Evolutionary conservation across 2,888 invertebrate species (phyloP).

Genomic region (Anthophora plumipes): DNA sequence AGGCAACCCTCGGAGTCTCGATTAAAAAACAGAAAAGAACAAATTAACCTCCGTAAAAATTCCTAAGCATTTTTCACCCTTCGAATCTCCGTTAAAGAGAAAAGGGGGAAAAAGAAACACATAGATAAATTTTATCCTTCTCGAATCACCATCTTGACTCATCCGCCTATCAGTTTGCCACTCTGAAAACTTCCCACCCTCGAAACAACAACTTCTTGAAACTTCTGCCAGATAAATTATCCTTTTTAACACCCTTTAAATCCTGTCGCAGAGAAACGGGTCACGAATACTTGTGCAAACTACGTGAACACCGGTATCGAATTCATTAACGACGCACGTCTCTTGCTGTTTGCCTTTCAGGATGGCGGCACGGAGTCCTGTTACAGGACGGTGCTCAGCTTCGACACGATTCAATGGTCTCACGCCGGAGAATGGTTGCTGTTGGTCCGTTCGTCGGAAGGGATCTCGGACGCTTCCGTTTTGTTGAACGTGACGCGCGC

Average conservation of each 20-base stretch:
- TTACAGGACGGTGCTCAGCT: conserved; percentile 87
- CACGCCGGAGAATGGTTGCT: conserved; percentile 89
- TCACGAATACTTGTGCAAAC: conserved; percentile 24
- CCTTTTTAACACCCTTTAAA: not conserved
- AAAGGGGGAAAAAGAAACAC: not conserved
- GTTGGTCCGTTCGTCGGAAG: conserved; percentile 87
- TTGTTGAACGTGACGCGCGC: conserved; percentile 87
- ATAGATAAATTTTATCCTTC: not conserved
- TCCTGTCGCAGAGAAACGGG: conserved; percentile 1
- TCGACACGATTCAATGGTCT: conserved; percentile 86
- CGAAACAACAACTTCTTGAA: not conserved
- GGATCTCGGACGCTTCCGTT: conserved; percentile 88
- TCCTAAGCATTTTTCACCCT: not conserved
- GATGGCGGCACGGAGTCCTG: conserved; percentile 87
- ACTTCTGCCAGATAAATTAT: not conserved
- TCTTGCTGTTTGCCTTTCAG: conserved; percentile 81
- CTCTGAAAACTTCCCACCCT: not conserved
- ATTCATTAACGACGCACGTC: conserved; percentile 29
- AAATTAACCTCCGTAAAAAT: not conserved
- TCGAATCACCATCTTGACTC: not conserved
- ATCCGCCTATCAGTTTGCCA: not conserved
- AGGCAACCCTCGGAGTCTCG: no score
- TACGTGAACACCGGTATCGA: not conserved
- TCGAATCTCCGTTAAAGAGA: not conserved
- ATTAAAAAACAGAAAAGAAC: no score